These are phyloP conservation scores for Chaetodon auriga DNA, from an alignment of 2,113 vertebrate genomes.

Conservation along the genomic window DNA sequence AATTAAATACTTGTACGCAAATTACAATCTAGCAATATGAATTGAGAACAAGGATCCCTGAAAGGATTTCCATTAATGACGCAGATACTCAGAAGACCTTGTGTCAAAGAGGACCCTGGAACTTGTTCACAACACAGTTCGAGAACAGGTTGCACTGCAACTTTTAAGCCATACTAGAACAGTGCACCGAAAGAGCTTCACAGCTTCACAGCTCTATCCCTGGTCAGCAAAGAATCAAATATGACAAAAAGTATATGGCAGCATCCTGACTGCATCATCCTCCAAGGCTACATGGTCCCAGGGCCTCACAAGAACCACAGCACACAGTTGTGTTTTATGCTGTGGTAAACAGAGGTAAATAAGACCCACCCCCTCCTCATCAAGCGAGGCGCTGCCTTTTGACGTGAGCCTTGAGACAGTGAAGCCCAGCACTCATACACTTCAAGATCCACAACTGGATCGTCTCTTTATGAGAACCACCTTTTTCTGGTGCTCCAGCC, in stretches of 20 bases:
- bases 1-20: too few species aligned
- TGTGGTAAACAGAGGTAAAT: constrained; percentile 12
- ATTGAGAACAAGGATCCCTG: neutral
- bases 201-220: constrained; percentile 8
- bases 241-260: constrained; percentile 6
- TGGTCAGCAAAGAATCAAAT: constrained; percentile 29
- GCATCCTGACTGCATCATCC: constrained; percentile 1
- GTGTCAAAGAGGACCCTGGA: neutral
- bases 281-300: neutral
- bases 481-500: neutral
- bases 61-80: neutral
- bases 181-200: constrained; percentile 11
- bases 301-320: constrained; percentile 3
- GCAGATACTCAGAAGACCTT: neutral
- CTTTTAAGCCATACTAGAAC: constrained; percentile 11
- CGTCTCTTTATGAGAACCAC: neutral
- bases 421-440: neutral
- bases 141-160: constrained; percentile 1
- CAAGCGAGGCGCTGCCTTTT: neutral
- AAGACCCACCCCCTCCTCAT: neutral
- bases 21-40: neutral
- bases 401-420: neutral
- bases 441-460: neutral
- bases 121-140: neutral
- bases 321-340: neutral